These are phyloP conservation scores for Amyelois transitella DNA, from an alignment of 1,140 invertebrate species.

Conservation along the genomic window DNA sequence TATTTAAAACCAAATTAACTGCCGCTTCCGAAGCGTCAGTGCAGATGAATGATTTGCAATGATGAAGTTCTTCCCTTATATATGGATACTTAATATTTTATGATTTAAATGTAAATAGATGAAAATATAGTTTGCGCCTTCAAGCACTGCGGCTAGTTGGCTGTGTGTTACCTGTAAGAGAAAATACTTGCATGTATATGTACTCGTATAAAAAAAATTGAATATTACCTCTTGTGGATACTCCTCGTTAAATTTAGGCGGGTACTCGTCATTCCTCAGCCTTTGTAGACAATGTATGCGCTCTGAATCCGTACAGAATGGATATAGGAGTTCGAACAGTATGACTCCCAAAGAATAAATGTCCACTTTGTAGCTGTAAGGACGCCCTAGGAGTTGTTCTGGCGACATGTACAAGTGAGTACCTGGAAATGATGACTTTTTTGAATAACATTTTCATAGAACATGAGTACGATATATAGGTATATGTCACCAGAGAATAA, in stretches of 20 bases:
- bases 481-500: too few species aligned
- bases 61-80: too few species aligned
- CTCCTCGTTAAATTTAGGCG: constrained; percentile 78
- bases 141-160: too few species aligned
- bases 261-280: constrained; percentile 81
- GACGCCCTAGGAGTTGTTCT: constrained; percentile 87
- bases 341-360: constrained; percentile 97
- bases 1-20: too few species aligned
- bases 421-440: constrained; percentile 71
- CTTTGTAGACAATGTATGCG: constrained; percentile 78
- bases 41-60: too few species aligned
- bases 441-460: too few species aligned
- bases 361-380: constrained; percentile 96
- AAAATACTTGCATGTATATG: neutral
- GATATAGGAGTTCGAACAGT: constrained; percentile 91
- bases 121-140: too few species aligned
- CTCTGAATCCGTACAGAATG: constrained; percentile 94
- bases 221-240: constrained; percentile 81
- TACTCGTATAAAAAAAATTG: neutral
- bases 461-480: too few species aligned
- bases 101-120: too few species aligned
- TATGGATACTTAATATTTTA: too few species aligned
- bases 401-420: constrained; percentile 98
- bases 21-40: too few species aligned
- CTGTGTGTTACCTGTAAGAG: neutral